Evolutionary conservation across 2,797 vertebrate genomes (phyloP).

Genomic region (Protosalanx chinensis): DNA sequence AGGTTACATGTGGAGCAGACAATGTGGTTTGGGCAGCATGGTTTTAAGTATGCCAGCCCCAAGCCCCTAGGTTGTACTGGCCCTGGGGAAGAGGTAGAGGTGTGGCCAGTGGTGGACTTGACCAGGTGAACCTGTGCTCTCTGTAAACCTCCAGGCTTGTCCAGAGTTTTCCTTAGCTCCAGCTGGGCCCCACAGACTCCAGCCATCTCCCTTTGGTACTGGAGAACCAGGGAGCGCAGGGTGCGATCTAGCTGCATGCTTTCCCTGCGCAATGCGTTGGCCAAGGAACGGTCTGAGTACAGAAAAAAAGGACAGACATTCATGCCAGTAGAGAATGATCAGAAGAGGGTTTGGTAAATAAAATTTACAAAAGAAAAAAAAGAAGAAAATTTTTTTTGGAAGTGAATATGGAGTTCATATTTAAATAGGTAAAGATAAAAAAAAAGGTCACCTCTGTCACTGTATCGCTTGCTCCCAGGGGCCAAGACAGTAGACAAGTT

Average conservation of each 20-base stretch:
- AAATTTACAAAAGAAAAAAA: too few relatives aligned
- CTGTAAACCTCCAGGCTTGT: constrained; percentile 6
- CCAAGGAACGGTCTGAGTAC: constrained; percentile 30
- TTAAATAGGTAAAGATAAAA: neutral
- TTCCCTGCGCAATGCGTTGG: constrained; percentile 30
- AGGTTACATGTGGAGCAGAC: constrained; percentile 46
- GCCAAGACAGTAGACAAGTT: neutral
- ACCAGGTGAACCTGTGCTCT: neutral
- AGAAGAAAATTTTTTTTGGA: too few relatives aligned
- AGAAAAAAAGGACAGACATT: neutral
- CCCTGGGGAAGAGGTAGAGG: neutral
- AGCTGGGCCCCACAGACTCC: constrained; percentile 26
- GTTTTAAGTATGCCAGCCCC: neutral
- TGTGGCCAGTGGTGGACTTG: neutral
- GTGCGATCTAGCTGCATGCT: constrained; percentile 28
- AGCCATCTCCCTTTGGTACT: constrained; percentile 34
- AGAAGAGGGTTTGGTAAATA: neutral
- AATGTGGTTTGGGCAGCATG: constrained; percentile 48
- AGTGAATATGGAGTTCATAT: too few relatives aligned
- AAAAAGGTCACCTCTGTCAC: neutral
- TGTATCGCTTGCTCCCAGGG: neutral
- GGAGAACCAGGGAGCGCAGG: constrained; percentile 22
- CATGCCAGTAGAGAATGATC: neutral
- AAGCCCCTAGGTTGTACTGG: neutral
- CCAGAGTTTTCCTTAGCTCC: constrained; percentile 31